phyloP scores from a whole-genome alignment of 2,113 vertebrate species.

The Desmodus rotundus region DNA sequence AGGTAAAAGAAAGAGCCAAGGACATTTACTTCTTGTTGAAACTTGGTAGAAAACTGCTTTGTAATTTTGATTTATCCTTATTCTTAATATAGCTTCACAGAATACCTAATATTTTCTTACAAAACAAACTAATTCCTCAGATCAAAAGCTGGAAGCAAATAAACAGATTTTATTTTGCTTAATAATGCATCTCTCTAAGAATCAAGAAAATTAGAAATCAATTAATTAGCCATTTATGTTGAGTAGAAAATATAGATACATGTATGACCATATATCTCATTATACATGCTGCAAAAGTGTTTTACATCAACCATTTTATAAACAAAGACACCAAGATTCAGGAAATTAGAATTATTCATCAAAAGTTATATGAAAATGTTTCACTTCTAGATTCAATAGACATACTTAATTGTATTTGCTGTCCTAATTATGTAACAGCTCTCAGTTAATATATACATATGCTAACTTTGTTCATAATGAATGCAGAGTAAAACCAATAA shows the following conservation, averaged over 20 bases:
- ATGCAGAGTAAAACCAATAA: neutral
- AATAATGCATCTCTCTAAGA: neutral
- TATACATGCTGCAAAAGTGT: neutral
- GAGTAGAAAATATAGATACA: neutral
- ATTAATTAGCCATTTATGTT: neutral
- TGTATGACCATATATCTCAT: neutral
- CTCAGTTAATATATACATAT: neutral
- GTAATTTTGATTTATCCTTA: conserved; percentile 39
- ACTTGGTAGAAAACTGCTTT: conserved; percentile 30
- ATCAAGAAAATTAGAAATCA: neutral
- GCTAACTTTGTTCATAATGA: neutral
- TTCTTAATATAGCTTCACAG: conserved; percentile 20
- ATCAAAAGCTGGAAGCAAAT: neutral
- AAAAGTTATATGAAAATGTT: neutral
- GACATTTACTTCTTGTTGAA: neutral
- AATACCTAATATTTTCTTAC: neutral
- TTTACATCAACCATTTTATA: neutral
- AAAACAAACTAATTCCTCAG: conserved; percentile 24
- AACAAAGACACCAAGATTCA: neutral
- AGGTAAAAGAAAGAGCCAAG: conserved; percentile 40
- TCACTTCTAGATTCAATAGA: neutral
- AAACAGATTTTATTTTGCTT: neutral
- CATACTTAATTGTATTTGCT: neutral
- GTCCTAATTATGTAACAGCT: neutral
- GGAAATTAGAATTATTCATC: neutral